These are phyloP conservation scores for Odontamblyopus lacepedii DNA, from an alignment of 2,797 vertebrate genomes.

Conservation along the genomic window DNA sequence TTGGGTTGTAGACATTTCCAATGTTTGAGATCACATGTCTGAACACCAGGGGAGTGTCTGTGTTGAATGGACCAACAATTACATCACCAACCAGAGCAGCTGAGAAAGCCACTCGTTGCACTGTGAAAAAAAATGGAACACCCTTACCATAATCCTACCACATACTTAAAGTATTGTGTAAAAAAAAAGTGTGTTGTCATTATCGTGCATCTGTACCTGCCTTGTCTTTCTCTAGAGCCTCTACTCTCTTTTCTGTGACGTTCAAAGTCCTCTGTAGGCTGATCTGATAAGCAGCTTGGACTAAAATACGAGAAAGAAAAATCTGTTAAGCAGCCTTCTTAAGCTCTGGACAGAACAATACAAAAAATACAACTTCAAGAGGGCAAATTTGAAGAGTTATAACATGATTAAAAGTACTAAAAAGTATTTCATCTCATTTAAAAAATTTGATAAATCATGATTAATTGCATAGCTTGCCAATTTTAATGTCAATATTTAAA, in stretches of 20 bases:
- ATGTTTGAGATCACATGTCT: background rate
- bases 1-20: slow-evolving; percentile 2
- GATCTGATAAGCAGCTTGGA: background rate
- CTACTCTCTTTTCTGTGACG: background rate
- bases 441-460: too few relatives aligned
- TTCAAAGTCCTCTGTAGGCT: background rate
- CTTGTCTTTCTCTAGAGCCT: background rate
- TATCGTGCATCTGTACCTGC: background rate
- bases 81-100: background rate
- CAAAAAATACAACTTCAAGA: too few relatives aligned
- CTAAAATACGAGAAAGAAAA: background rate
- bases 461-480: too few relatives aligned
- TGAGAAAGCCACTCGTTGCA: background rate
- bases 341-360: too few relatives aligned
- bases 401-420: too few relatives aligned
- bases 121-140: background rate
- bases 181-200: too few relatives aligned
- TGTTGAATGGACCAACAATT: background rate
- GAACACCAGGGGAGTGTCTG: background rate
- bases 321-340: background rate
- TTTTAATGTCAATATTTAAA: too few relatives aligned
- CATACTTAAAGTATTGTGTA: too few relatives aligned
- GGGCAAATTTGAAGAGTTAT: too few relatives aligned
- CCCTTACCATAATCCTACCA: background rate
- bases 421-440: too few relatives aligned